Evolutionary conservation across 30 jellyfish, hydroid and myxozoan species (phyloP).

Genomic region (Hydractinia echinata): DNA sequence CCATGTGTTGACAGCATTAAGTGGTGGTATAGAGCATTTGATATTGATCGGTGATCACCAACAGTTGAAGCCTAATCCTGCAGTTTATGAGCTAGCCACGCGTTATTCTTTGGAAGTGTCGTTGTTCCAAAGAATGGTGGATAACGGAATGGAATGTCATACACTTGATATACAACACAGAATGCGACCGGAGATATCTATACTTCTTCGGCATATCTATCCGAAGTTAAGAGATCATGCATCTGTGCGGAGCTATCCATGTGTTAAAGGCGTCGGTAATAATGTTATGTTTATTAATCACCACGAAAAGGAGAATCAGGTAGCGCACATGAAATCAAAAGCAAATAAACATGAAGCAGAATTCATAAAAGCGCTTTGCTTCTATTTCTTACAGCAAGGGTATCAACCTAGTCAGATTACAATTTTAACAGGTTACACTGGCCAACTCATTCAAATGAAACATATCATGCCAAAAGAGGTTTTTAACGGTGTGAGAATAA

Average conservation of each 20-base stretch:
- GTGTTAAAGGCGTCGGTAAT: conserved; percentile 52
- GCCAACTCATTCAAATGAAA: conserved; percentile 50
- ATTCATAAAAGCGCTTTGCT: conserved; percentile 51
- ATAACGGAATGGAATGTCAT: conserved; percentile 65
- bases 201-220: conserved; percentile 44
- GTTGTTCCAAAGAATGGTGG: conserved; percentile 62
- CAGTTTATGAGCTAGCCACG: conserved; percentile 53
- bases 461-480: conserved; percentile 41
- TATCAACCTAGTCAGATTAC: conserved; percentile 57
- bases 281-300: conserved; percentile 54
- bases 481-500: conserved; percentile 63
- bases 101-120: conserved; percentile 52
- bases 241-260: conserved; percentile 35
- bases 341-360: conserved; percentile 64
- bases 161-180: conserved; percentile 59
- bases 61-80: conserved; percentile 68
- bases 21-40: conserved; percentile 49
- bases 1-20: conserved; percentile 45
- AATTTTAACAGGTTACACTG: conserved; percentile 56
- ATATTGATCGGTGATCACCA: conserved; percentile 80
- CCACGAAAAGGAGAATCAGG: conserved; percentile 15
- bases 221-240: conserved; percentile 57
- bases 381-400: conserved; percentile 68
- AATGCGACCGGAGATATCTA: conserved; percentile 74
- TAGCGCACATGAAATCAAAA: conserved; percentile 33